Conservation (phyloP, 2,113 vertebrate genomes). For the Geothlypis trichas region DNA sequence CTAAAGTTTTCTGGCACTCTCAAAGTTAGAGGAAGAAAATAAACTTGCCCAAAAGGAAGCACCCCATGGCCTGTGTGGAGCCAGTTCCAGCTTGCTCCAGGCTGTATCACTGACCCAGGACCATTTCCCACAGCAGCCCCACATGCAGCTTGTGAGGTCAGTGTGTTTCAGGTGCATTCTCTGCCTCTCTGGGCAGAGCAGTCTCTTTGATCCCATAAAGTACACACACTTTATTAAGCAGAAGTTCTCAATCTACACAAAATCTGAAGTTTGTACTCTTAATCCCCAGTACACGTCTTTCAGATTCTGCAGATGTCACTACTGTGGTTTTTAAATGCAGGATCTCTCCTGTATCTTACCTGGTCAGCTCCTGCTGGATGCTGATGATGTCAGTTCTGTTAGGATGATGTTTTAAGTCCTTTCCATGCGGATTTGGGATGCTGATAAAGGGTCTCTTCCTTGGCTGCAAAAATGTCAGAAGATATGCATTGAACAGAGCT, state of each 20-base stretch:
- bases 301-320: background rate
- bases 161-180: background rate
- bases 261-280: background rate
- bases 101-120: background rate
- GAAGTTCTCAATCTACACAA: background rate
- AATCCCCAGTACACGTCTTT: background rate
- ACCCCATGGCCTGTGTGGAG: accelerated
- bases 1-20: background rate
- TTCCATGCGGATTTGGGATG: background rate
- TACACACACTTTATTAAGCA: background rate
- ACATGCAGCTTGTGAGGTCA: background rate
- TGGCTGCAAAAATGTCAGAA: background rate
- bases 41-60: background rate
- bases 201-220: background rate
- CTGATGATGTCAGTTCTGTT: background rate
- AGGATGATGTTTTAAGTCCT: background rate
- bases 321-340: background rate
- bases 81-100: background rate
- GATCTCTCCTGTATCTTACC: background rate
- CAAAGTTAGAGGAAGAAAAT: background rate
- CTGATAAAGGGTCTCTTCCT: background rate
- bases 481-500: background rate
- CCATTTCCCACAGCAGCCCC: background rate
- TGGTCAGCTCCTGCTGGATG: background rate
- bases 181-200: background rate